Conservation (phyloP, 1,140 invertebrate species). For the Gryllus bimaculatus region DNA sequence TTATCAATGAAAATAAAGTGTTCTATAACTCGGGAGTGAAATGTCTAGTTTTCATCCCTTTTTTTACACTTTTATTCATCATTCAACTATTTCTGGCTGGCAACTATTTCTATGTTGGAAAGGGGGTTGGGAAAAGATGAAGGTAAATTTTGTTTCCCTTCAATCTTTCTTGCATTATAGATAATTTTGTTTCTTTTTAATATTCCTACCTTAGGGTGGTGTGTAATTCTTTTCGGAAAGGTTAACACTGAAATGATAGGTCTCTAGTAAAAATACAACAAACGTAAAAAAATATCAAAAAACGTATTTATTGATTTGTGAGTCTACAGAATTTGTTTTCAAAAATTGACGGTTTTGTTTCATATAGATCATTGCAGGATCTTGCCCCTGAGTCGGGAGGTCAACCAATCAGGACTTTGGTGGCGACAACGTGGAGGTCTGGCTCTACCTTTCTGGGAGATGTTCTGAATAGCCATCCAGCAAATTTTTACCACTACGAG, state of each 20-base stretch:
- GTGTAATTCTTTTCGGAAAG: background rate
- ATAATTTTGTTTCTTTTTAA: background rate
- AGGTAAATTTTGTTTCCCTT: background rate
- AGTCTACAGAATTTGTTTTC: too few species aligned
- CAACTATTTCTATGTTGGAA: too few species aligned
- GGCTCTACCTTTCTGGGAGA: constrained; percentile 84
- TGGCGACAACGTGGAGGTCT: constrained; percentile 74
- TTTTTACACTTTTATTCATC: too few species aligned
- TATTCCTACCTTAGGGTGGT: background rate
- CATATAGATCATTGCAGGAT: constrained; percentile 45
- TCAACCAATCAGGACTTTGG: constrained; percentile 57
- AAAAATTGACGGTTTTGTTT: background rate
- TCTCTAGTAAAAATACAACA: background rate
- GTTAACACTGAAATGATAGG: background rate
- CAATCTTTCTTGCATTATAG: too few species aligned
- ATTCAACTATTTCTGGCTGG: too few species aligned
- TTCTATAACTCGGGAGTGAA: too few species aligned
- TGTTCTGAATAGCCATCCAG: constrained; percentile 69
- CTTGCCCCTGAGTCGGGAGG: constrained; percentile 56
- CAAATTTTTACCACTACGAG: constrained; percentile 82
- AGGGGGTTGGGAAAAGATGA: background rate
- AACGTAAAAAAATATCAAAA: background rate
- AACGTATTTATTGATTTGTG: too few species aligned
- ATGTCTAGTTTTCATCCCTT: too few species aligned
- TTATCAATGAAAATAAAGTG: too few species aligned